Evolutionary conservation across 2,113 vertebrate species (phyloP).

Genomic region (Noturus placidus): DNA sequence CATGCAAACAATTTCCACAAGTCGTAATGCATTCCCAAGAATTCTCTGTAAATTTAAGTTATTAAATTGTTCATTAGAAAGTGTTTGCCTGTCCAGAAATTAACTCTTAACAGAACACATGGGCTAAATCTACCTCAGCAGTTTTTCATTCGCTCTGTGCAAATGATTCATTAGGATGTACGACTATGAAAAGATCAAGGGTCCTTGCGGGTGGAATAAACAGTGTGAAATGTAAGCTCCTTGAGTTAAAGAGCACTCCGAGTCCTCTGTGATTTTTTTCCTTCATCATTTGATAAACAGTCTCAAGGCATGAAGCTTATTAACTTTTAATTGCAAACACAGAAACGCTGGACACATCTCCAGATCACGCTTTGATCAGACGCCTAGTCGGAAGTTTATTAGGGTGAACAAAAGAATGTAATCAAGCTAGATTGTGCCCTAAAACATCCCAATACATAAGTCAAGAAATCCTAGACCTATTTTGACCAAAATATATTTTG

Average conservation of each 20-base stretch:
- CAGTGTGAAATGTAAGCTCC: conserved; percentile 32
- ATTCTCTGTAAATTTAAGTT: conserved; percentile 50
- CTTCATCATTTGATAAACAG: conserved; percentile 46
- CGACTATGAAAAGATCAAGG: conserved; percentile 33
- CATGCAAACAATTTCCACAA: conserved; percentile 40
- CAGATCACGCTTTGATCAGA: not conserved
- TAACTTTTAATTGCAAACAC: conserved; percentile 56
- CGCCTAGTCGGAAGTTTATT: conserved; percentile 26
- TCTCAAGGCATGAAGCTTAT: conserved; percentile 51
- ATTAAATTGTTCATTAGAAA: conserved; percentile 52
- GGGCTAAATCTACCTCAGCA: conserved; percentile 25
- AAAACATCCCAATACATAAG: not conserved
- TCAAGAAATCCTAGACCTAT: not conserved
- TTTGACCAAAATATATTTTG: not conserved
- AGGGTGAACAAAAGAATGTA: conserved; percentile 41
- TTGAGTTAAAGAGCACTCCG: not conserved
- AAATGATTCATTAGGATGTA: conserved; percentile 48
- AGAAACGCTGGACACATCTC: conserved; percentile 11
- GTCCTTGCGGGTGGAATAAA: conserved; percentile 54
- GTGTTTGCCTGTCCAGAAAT: conserved; percentile 55
- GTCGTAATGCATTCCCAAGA: conserved; percentile 27
- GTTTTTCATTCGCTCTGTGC: conserved; percentile 28
- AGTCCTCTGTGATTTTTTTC: not conserved
- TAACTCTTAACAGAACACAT: conserved; percentile 40
- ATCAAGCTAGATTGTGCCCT: conserved; percentile 17